Evolutionary conservation across 2,113 vertebrate genomes (phyloP), one percentile per base, ranked within the genome.

Genomic region (Tichodroma muraria): DNA sequence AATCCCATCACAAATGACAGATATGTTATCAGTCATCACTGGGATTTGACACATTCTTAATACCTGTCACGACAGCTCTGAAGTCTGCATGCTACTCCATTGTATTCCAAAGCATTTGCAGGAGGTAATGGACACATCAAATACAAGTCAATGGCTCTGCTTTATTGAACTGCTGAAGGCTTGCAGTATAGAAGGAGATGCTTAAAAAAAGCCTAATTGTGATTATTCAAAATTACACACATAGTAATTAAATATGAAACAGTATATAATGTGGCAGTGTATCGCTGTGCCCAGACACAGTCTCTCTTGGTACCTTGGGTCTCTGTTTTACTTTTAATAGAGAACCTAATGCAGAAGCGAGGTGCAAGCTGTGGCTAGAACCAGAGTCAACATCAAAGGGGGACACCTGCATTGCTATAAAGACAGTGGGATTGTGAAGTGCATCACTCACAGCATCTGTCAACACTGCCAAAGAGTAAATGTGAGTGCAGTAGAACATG

Each of bases 21-120:
- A 96, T 97, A 94, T 94, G 96, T 97, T 97, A 97, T 96, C 95
- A 96, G 93, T 65, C 71, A 94, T 95, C 96, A 91, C 60, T 93
- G 63, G 88, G 93, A 97, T 94, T 81, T 95, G 90, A 97, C 95
- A 94, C 49, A 13, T 97, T 90, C 91, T 94, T 95, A 96, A 97
- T 96, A 95, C 90, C 94, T 95, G 87, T 94, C 94, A 93, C 40
- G 93, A 97, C 82, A 96, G 94, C 82, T 95, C 83, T 90, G 77
- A 97, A 96, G 89, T 82, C 90, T 92, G 81, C 54, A 42, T 56
- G 83, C 66, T 88, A 75, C 45, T 84, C 80, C 80, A 97, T 95
- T 96, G 94, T 96, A 96, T 93, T 94, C 88, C 78, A 91, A 90
- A 44, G 78, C 88, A 78, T 94, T 88, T 95, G 66, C 85, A 88